Percentiles rank a stretch among this genome's conserved stretches.
Conservation (phyloP, 1,140 invertebrate species). For the Zaprionus africanus region DNA sequence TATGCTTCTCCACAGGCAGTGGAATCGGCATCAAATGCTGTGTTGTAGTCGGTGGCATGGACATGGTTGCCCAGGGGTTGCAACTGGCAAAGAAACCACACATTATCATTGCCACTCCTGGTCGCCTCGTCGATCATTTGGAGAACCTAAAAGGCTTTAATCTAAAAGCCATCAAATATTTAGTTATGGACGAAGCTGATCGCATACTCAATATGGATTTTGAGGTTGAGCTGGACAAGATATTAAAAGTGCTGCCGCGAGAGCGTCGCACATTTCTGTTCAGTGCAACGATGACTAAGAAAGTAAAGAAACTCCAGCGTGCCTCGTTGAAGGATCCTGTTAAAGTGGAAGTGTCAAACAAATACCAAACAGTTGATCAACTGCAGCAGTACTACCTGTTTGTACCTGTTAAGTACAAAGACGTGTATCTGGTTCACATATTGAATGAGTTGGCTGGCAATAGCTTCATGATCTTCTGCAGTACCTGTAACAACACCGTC, state of each 20-base stretch:
- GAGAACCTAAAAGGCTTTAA: slow-evolving; percentile 98
- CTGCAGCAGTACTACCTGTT: slow-evolving; percentile 98
- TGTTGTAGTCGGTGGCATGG: slow-evolving; percentile 98
- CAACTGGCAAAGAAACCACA: slow-evolving; percentile 97
- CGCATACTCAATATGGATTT: slow-evolving; percentile 98
- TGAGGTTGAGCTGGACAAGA: slow-evolving; percentile 98
- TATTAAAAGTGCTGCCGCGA: slow-evolving; percentile 95
- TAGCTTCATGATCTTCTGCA: slow-evolving; percentile 98
- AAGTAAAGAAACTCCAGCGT: slow-evolving; percentile 97
- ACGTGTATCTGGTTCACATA: slow-evolving; percentile 98
- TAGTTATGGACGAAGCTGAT: slow-evolving; percentile 99
- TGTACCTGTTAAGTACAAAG: slow-evolving; percentile 98
- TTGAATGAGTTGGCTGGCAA: slow-evolving; percentile 98
- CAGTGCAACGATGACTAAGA: slow-evolving; percentile 99
- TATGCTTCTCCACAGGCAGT: slow-evolving; percentile 85
- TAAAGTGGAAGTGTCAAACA: slow-evolving; percentile 97
- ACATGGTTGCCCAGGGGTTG: slow-evolving; percentile 97
- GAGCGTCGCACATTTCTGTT: slow-evolving; percentile 96
- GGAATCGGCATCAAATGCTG: slow-evolving; percentile 96
- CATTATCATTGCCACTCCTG: slow-evolving; percentile 96
- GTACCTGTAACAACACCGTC: slow-evolving; percentile 96
- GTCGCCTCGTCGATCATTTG: slow-evolving; percentile 94
- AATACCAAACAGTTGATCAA: slow-evolving; percentile 99
- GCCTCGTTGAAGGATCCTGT: slow-evolving; percentile 97
- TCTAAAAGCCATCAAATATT: slow-evolving; percentile 93